phyloP scores from a whole-genome alignment of 1,140 invertebrate species.

The Formica selysi region DNA sequence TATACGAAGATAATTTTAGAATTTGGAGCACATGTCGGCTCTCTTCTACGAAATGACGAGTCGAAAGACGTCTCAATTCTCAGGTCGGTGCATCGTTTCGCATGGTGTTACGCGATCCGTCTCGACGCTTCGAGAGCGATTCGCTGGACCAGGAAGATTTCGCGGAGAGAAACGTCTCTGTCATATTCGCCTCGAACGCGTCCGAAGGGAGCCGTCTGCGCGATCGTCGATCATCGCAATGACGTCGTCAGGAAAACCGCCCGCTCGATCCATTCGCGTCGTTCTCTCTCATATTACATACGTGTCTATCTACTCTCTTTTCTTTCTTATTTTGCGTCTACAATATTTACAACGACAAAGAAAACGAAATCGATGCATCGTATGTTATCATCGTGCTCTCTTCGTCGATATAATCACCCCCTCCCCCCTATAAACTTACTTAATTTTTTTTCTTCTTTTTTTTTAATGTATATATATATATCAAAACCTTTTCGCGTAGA shows the following conservation, averaged over 20 bases:
- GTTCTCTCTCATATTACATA: conserved; percentile 52
- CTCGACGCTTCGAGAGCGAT: conserved; percentile 48
- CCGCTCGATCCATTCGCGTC: conserved; percentile 52
- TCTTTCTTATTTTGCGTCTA: conserved; percentile 57
- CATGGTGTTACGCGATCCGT: not conserved
- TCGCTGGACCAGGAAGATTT: conserved; percentile 48
- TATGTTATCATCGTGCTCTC: conserved; percentile 55
- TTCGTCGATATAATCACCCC: conserved; percentile 23
- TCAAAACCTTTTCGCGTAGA: conserved; percentile 73
- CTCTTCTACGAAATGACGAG: not conserved
- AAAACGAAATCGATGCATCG: conserved; percentile 70
- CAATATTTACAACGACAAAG: conserved; percentile 80
- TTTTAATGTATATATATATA: conserved; percentile 42
- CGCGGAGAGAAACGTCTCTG: conserved; percentile 49
- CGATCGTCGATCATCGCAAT: conserved; percentile 61
- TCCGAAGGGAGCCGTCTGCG: conserved; percentile 30
- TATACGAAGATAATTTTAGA: conserved; percentile 21
- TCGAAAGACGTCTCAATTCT: not conserved
- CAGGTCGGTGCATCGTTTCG: not conserved
- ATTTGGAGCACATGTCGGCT: conserved; percentile 15
- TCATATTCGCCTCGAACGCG: conserved; percentile 44
- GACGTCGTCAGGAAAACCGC: conserved; percentile 57
- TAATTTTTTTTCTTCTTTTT: conserved; percentile 38
- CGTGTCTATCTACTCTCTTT: conserved; percentile 64
- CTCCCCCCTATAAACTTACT: not conserved